Base-by-base conservation (phyloP, 2,888 invertebrate genomes). In the Dryadula phaetusa region DNA sequence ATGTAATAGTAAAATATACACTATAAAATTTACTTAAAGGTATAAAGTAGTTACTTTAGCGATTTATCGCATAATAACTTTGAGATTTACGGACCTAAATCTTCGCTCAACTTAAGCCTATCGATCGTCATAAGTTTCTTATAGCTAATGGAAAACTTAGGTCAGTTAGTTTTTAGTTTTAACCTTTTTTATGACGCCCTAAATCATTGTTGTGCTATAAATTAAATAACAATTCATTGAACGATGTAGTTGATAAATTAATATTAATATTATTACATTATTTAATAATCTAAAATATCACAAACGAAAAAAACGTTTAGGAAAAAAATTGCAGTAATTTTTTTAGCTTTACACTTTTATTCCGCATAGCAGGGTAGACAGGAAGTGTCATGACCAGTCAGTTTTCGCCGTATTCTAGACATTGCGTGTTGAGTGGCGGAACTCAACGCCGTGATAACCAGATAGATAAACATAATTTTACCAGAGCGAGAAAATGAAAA, bases 11-110 rank as follows among this genome's bases (percentile, higher is more conserved):
- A 25, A 60, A 46, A 5, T 53, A 63, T 32, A 28, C 32, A n/a
- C 52, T 16, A 34, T 62, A 10, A 18, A 64, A 60, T 60, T 67
- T 25, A 58, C 58, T 60, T 28, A 32, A 58, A 63, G 53, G 22
- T 53, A 20, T 53, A 42, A 44, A 53, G 32, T 32, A 40, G n/a
- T 53, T 54, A 18, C 18, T 54, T 53, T 44, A 54, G 22, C 53
- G 53, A 63, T 63, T 54, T 63, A 63, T 64, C 54, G 56, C 37
- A 12, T 6, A 28, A 46, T 62, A 64, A 56, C 64, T 46, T 37
- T 44, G 22, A 28, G 42, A 56, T 64, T 22, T 56, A 42, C 8
- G 22, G 22, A 20, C 42, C 34, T 47, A 32, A 56, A 34, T 46
- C 32, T 54, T 16, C 16, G 46, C 46, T 56, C 22, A 56, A 56